These are phyloP conservation scores for Scophthalmus maximus DNA, from an alignment of 2,113 vertebrate species.

Conservation along the genomic window DNA sequence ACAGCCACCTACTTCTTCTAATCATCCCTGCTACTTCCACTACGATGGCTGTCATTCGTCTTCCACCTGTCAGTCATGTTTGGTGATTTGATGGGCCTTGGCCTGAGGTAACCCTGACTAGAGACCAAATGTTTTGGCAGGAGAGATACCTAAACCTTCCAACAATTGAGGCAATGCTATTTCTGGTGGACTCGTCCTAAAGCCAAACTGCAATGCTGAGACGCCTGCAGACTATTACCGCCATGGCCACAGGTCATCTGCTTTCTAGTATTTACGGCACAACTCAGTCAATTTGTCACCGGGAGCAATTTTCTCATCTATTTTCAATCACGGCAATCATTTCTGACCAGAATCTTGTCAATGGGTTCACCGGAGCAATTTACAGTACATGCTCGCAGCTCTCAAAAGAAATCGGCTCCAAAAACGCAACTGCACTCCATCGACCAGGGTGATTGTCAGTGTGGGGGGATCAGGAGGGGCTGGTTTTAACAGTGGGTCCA, in stretches of 20 bases:
- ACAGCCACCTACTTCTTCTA: constrained; percentile 37
- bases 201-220: constrained; percentile 9
- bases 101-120: constrained; percentile 7
- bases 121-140: not conserved
- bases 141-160: not conserved
- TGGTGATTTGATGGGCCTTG: constrained; percentile 36
- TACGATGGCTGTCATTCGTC: constrained; percentile 50
- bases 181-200: not conserved
- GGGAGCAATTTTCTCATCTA: constrained; percentile 36
- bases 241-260: not conserved
- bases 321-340: constrained; percentile 41
- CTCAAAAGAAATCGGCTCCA: not conserved
- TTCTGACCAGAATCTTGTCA: constrained; percentile 42
- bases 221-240: constrained; percentile 9
- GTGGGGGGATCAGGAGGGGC: not conserved
- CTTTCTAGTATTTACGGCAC: constrained; percentile 35
- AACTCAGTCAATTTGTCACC: constrained; percentile 25
- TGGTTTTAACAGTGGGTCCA: not conserved
- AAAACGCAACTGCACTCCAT: constrained; percentile 6
- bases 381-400: constrained; percentile 1
- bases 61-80: constrained; percentile 41
- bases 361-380: constrained; percentile 28
- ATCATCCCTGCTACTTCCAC: constrained; percentile 52
- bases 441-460: not conserved
- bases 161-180: too few species aligned